Evolutionary conservation across 2,888 invertebrate genomes (phyloP).

Genomic region (Lymantria dispar): DNA sequence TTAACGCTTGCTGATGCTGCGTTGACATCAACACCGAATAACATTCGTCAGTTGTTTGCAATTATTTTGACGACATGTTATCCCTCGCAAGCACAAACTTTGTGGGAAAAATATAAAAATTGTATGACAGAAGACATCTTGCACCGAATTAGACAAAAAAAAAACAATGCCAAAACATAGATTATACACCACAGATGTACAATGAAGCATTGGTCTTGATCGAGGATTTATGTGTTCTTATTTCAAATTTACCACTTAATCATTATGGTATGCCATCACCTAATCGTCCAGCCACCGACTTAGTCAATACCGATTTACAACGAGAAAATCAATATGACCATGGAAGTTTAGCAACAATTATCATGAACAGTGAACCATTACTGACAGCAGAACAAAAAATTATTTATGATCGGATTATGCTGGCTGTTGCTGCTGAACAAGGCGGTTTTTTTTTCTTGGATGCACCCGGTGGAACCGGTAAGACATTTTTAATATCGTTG

Average conservation of each 20-base stretch:
- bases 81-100: conserved; percentile 22
- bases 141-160: conserved; percentile 21
- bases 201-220: conserved; percentile 38
- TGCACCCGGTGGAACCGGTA: conserved; percentile 2
- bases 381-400: conserved; percentile 11
- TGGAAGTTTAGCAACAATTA: conserved; percentile 7
- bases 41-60: conserved; percentile 31
- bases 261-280: conserved; percentile 33
- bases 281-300: conserved; percentile 17
- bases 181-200: conserved; percentile 25
- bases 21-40: conserved; percentile 12
- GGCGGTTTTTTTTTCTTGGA: conserved; percentile 5
- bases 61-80: conserved; percentile 33
- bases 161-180: conserved; percentile 10
- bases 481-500: neutral
- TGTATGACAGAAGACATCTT: conserved; percentile 29
- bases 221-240: conserved; percentile 34
- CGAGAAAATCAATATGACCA: conserved; percentile 25
- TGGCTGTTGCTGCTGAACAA: conserved; percentile 1
- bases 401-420: conserved; percentile 9
- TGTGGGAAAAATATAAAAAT: conserved; percentile 35
- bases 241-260: conserved; percentile 22
- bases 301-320: conserved; percentile 18
- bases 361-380: conserved; percentile 12
- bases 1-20: conserved; percentile 20